phyloP scores from a whole-genome alignment of 2,888 invertebrate species.

The Drosophila quasianomalipes region DNA sequence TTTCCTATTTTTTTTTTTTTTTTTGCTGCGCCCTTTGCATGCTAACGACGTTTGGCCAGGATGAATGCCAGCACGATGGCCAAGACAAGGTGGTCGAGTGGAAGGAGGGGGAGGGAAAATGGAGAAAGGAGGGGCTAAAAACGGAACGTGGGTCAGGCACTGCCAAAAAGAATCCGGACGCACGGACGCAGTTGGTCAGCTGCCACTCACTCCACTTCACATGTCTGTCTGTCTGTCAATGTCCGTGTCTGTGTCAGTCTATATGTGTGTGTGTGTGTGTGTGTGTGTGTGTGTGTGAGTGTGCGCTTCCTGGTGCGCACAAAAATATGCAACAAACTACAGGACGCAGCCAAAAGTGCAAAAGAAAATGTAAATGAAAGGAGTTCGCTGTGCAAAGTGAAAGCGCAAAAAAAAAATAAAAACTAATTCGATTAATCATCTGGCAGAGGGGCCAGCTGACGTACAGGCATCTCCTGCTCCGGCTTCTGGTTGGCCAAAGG shows the following conservation, averaged over 20 bases:
- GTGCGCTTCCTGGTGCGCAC: slow-evolving; percentile 55
- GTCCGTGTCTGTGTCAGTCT: slow-evolving; percentile 2
- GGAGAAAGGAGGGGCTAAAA: slow-evolving; percentile 8
- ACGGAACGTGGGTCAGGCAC: slow-evolving; percentile 42
- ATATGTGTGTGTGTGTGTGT: slow-evolving; percentile 27
- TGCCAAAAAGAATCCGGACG: slow-evolving; percentile 62
- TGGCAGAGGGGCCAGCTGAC: slow-evolving; percentile 48
- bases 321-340: slow-evolving; percentile 76
- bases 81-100: slow-evolving; percentile 3
- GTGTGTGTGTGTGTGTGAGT: slow-evolving; percentile 29
- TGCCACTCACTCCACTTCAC: slow-evolving; percentile 62
- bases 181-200: slow-evolving; percentile 79
- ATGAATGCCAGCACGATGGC: slow-evolving; percentile 56
- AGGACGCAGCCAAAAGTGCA: slow-evolving; percentile 63
- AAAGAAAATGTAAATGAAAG: slow-evolving; percentile 81
- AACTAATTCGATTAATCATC: slow-evolving; percentile 80
- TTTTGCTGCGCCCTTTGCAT: slow-evolving; percentile 46
- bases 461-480: slow-evolving; percentile 29
- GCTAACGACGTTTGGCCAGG: slow-evolving; percentile 70
- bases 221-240: slow-evolving; percentile 26
- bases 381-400: slow-evolving; percentile 58
- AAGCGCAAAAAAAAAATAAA: slow-evolving; percentile 43
- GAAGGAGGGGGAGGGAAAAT: not conserved
- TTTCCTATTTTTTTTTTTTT: not conserved
- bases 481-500: slow-evolving; percentile 54